Percentiles rank a stretch among this genome's conserved stretches.
phyloP scores from a whole-genome alignment of 2,797 vertebrate genomes.

The Ataeniobius toweri region DNA sequence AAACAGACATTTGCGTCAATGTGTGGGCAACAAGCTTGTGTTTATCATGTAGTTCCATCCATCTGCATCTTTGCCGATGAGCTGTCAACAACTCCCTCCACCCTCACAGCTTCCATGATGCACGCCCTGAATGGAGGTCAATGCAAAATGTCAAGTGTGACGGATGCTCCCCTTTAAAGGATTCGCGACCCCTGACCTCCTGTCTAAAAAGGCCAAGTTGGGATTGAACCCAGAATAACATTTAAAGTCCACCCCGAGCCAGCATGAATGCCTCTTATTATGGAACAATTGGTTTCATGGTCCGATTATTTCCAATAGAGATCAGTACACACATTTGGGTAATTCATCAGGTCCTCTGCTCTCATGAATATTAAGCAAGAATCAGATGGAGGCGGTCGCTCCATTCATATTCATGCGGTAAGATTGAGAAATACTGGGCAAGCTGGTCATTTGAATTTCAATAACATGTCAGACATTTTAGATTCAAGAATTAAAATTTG shows the following conservation, averaged over 20 bases:
- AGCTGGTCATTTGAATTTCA: slow-evolving; percentile 75
- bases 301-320: slow-evolving; percentile 61
- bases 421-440: slow-evolving; percentile 60
- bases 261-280: slow-evolving; percentile 69
- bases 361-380: slow-evolving; percentile 67
- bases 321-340: slow-evolving; percentile 64
- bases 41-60: slow-evolving; percentile 36
- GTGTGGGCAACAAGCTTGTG: slow-evolving; percentile 14
- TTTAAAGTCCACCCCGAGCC: slow-evolving; percentile 62
- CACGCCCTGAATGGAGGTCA: slow-evolving; percentile 59
- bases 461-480: slow-evolving; percentile 52
- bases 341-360: slow-evolving; percentile 69
- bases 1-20: slow-evolving; percentile 7
- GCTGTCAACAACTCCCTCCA: slow-evolving; percentile 38
- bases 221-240: slow-evolving; percentile 49
- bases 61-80: slow-evolving; percentile 44
- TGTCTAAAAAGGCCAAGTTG: slow-evolving; percentile 53
- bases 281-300: slow-evolving; percentile 71
- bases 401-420: slow-evolving; percentile 72
- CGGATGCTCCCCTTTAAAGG: slow-evolving; percentile 61
- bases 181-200: slow-evolving; percentile 60
- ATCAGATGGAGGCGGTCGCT: slow-evolving; percentile 52
- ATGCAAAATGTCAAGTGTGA: slow-evolving; percentile 71
- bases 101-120: slow-evolving; percentile 19
- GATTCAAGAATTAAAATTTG: slow-evolving; percentile 61